Evolutionary conservation across 1,140 invertebrate genomes (phyloP).

Genomic region (Dysdera silvatica): DNA sequence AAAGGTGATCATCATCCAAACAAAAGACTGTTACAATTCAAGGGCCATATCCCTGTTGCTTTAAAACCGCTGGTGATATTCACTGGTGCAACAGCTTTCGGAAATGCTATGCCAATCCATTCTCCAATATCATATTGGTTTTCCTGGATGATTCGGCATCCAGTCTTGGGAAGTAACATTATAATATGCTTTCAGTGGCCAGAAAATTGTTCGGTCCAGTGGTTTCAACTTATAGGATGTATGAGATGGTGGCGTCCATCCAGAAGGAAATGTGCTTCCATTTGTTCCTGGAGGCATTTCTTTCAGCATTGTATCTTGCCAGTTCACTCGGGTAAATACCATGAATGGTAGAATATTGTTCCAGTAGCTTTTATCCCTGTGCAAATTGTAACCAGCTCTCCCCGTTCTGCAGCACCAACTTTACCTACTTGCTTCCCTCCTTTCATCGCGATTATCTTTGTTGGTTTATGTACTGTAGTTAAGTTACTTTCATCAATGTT

Average conservation of each 20-base stretch:
- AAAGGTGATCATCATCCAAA: no score
- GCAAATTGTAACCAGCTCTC: conserved; percentile 43
- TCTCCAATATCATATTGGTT: not conserved
- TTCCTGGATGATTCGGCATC: not conserved
- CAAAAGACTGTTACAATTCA: no score
- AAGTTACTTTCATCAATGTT: no score
- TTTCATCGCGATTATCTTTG: conserved; percentile 40
- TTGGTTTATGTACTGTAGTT: conserved; percentile 35
- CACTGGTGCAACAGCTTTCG: no score
- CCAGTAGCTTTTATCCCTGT: not conserved
- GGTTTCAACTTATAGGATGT: not conserved
- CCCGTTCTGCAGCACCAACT: conserved; percentile 43
- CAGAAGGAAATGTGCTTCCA: not conserved
- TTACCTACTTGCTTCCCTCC: conserved; percentile 45
- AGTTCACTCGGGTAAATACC: not conserved
- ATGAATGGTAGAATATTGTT: not conserved
- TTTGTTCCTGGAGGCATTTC: not conserved
- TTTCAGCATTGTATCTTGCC: not conserved
- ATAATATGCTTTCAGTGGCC: not conserved
- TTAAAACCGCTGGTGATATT: no score
- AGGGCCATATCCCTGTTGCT: no score
- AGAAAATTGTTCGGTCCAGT: not conserved
- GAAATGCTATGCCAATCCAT: not conserved
- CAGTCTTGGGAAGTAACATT: not conserved
- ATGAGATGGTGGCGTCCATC: not conserved